Conservation (phyloP, 1,140 invertebrate species). For the Adelges cooleyi region DNA sequence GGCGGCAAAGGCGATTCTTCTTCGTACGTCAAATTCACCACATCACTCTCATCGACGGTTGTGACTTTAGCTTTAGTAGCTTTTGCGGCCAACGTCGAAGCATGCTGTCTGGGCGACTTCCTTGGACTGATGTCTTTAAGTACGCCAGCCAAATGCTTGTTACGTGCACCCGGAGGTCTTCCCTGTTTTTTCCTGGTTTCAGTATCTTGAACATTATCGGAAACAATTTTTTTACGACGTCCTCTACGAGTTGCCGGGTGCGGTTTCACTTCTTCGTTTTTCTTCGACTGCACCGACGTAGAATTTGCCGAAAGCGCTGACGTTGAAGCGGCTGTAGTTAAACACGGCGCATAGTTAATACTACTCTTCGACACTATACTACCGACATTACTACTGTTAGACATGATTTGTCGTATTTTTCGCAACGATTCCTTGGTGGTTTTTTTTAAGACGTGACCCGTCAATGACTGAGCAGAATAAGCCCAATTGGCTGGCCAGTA, state of each 20-base stretch:
- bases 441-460: slow-evolving; percentile 10
- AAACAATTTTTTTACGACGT: neutral
- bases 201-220: neutral
- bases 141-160: neutral
- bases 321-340: neutral
- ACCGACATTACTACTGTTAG: too few relatives aligned
- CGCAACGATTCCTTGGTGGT: neutral
- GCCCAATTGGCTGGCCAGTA: slow-evolving; percentile 22
- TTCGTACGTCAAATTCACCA: too few relatives aligned
- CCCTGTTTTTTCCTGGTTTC: neutral
- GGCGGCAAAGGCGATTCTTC: too few relatives aligned
- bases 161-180: neutral
- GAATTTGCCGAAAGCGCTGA: neutral
- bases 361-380: too few relatives aligned
- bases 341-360: neutral
- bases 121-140: slow-evolving; percentile 15
- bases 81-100: slow-evolving; percentile 36
- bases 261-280: neutral
- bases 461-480: neutral
- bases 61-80: too few relatives aligned
- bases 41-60: too few relatives aligned
- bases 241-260: neutral
- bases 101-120: slow-evolving; percentile 37
- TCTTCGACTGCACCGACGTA: neutral
- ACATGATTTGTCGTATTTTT: neutral